Conservation (phyloP, 2,888 invertebrate genomes). For the Brachyptera putata region DNA sequence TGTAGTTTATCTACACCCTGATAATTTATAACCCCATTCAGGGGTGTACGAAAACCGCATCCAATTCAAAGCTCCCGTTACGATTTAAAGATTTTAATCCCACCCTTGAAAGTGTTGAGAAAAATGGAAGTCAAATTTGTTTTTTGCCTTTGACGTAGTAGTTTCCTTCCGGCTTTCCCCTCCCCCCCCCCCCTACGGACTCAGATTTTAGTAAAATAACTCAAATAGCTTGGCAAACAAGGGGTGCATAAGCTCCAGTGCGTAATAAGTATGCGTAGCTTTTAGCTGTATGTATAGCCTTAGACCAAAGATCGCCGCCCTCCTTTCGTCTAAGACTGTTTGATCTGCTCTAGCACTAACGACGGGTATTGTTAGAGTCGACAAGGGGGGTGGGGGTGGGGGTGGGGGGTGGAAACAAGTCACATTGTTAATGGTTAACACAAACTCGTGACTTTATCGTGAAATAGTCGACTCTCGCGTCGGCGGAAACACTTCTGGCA, state of each 20-base stretch:
- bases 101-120: neutral
- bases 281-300: neutral
- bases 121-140: slow-evolving; percentile 1
- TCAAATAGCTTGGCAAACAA: slow-evolving; percentile 1
- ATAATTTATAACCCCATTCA: neutral
- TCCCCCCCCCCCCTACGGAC: neutral
- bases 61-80: neutral
- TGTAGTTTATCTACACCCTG: neutral
- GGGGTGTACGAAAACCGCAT: neutral
- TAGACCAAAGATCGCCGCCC: neutral
- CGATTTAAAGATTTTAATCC: neutral
- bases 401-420: no score
- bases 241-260: slow-evolving; percentile 7
- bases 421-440: neutral
- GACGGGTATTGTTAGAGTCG: neutral
- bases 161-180: neutral
- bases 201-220: neutral
- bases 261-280: slow-evolving; percentile 5
- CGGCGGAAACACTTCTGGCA: neutral
- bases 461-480: neutral
- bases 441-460: neutral
- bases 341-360: neutral
- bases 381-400: neutral
- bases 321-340: neutral
- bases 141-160: slow-evolving; percentile 1